These are phyloP conservation scores for Acronicta leporina DNA, from an alignment of 2,888 invertebrate genomes.

Conservation along the genomic window DNA sequence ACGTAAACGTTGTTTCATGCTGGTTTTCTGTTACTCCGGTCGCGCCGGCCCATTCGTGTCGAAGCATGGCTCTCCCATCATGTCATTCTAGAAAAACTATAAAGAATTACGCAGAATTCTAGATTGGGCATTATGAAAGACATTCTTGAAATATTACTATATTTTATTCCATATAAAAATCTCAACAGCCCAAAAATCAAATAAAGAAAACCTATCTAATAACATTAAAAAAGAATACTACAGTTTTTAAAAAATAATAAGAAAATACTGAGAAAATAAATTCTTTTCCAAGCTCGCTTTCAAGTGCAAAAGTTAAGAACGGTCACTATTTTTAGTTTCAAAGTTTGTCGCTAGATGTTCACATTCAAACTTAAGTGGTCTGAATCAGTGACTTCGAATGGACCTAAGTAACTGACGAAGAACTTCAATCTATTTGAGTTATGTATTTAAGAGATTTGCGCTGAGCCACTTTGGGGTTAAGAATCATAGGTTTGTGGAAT, in stretches of 20 bases:
- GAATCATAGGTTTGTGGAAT: neutral
- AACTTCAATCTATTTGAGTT: slow-evolving; percentile 30
- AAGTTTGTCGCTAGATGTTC: slow-evolving; percentile 9
- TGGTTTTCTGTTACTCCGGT: too few relatives aligned
- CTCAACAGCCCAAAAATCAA: too few relatives aligned
- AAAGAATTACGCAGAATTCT: too few relatives aligned
- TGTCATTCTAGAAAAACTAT: too few relatives aligned
- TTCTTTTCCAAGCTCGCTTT: neutral
- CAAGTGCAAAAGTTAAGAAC: slow-evolving; percentile 9
- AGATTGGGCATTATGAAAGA: too few relatives aligned
- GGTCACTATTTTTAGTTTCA: slow-evolving; percentile 19
- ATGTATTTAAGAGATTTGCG: slow-evolving; percentile 10
- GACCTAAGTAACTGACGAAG: slow-evolving; percentile 8
- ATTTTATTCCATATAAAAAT: too few relatives aligned
- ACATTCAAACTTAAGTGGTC: slow-evolving; percentile 11
- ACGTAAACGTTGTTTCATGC: too few relatives aligned
- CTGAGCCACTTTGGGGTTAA: slow-evolving; percentile 11
- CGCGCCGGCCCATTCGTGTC: too few relatives aligned
- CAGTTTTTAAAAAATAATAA: neutral
- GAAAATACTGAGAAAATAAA: neutral
- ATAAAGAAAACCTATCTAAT: too few relatives aligned
- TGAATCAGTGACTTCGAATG: slow-evolving; percentile 18
- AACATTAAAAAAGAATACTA: neutral
- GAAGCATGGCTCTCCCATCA: too few relatives aligned
- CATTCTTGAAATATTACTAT: too few relatives aligned